phyloP scores from a whole-genome alignment of 1,140 invertebrate species.

The Atta cephalotes region DNA sequence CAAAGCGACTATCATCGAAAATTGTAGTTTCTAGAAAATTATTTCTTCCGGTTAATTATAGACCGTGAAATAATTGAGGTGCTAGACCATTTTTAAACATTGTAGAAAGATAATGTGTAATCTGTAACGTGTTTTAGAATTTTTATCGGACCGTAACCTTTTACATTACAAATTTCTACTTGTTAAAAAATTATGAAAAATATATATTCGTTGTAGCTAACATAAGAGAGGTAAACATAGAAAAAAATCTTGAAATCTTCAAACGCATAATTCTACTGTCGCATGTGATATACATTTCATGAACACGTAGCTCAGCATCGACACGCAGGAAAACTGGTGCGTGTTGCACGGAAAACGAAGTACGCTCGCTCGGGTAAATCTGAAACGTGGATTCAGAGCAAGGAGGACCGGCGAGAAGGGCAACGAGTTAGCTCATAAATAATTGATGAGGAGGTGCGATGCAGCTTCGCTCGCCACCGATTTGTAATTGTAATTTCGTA shows the following conservation, averaged over 20 bases:
- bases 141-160: conserved; percentile 4
- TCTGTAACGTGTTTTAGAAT: neutral
- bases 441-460: conserved; percentile 70
- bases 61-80: conserved; percentile 31
- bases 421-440: conserved; percentile 73
- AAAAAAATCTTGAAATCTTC: neutral
- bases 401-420: conserved; percentile 46
- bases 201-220: neutral
- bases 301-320: neutral
- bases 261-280: neutral
- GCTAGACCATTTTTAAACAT: conserved; percentile 21
- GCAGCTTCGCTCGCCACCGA: conserved; percentile 55
- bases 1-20: neutral
- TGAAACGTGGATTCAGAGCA: conserved; percentile 66
- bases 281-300: neutral
- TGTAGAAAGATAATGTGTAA: neutral
- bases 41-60: conserved; percentile 4
- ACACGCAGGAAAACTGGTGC: neutral
- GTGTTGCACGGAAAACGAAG: conserved; percentile 7
- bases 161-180: neutral
- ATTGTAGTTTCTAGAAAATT: conserved; percentile 14
- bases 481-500: conserved; percentile 79
- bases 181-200: conserved; percentile 6
- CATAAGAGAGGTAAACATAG: neutral
- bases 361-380: conserved; percentile 57